These are phyloP conservation scores for Apeltes quadracus DNA, from an alignment of 2,113 vertebrate genomes.

Conservation along the genomic window DNA sequence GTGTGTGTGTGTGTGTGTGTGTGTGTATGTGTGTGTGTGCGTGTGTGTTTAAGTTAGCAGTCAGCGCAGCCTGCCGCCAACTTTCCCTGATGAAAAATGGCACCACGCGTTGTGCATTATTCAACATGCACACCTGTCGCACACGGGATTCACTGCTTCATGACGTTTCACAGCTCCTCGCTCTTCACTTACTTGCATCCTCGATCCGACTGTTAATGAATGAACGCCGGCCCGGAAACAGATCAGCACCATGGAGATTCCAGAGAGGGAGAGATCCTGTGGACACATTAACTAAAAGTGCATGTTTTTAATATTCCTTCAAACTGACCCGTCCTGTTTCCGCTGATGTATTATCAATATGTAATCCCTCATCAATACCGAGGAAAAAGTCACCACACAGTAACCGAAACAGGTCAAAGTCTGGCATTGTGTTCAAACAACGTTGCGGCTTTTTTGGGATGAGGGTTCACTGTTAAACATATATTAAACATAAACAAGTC, in stretches of 20 bases:
- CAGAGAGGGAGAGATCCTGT: neutral
- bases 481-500: neutral
- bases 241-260: constrained; percentile 8
- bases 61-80: neutral
- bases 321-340: neutral
- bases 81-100: constrained; percentile 31
- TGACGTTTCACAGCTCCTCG: constrained; percentile 50
- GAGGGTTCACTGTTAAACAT: constrained; percentile 42
- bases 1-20: no score
- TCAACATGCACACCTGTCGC: constrained; percentile 54
- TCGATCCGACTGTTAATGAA: constrained; percentile 52
- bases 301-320: constrained; percentile 7
- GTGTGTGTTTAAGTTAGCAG: constrained; percentile 9
- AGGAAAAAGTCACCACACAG: neutral
- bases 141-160: constrained; percentile 42
- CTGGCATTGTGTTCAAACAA: constrained; percentile 16
- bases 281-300: constrained; percentile 21
- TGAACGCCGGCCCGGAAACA: constrained; percentile 17
- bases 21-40: no score
- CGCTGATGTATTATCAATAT: constrained; percentile 23
- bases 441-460: constrained; percentile 2
- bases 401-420: constrained; percentile 37
- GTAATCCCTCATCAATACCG: constrained; percentile 9
- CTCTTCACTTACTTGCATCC: constrained; percentile 29
- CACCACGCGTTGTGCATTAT: constrained; percentile 49